Conservation (phyloP, 2,113 vertebrate genomes). For the Seriola quinqueradiata region DNA sequence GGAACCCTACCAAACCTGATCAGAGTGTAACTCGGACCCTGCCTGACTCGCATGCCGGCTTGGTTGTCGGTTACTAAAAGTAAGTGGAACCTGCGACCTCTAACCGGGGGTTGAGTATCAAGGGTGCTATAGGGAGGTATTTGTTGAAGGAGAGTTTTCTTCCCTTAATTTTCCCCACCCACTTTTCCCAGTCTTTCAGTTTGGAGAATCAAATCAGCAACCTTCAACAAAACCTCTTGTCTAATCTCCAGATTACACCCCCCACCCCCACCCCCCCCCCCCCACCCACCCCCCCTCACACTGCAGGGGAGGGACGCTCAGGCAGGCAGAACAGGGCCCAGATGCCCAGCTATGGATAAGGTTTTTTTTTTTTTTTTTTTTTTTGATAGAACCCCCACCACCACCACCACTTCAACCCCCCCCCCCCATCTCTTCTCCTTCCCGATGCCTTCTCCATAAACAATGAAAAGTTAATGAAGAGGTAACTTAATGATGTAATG, state of each 20-base stretch:
- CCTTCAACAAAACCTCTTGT: slow-evolving; percentile 9
- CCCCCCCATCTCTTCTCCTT: slow-evolving; percentile 50
- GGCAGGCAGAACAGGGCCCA: slow-evolving; percentile 42
- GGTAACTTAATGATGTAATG: slow-evolving; percentile 91
- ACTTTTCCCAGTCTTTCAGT: background rate
- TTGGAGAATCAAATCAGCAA: slow-evolving; percentile 15
- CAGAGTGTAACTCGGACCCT: background rate
- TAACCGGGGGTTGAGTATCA: background rate
- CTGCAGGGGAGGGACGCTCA: background rate
- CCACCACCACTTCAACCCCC: slow-evolving; percentile 41
- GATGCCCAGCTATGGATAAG: slow-evolving; percentile 71
- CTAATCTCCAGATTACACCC: slow-evolving; percentile 13
- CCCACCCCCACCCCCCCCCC: background rate
- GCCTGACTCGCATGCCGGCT: background rate
- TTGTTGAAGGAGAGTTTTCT: background rate
- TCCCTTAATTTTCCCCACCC: background rate
- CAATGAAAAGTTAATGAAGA: slow-evolving; percentile 91
- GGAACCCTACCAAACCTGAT: background rate
- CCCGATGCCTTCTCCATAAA: slow-evolving; percentile 82
- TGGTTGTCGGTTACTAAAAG: background rate
- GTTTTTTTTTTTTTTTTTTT: slow-evolving; percentile 80
- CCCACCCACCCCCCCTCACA: background rate
- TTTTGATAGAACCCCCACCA: slow-evolving; percentile 74
- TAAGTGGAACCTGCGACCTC: background rate
- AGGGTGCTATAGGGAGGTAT: background rate